Base-by-base conservation (phyloP, 1,140 invertebrate genomes). In the Drosophila albomicans region DNA sequence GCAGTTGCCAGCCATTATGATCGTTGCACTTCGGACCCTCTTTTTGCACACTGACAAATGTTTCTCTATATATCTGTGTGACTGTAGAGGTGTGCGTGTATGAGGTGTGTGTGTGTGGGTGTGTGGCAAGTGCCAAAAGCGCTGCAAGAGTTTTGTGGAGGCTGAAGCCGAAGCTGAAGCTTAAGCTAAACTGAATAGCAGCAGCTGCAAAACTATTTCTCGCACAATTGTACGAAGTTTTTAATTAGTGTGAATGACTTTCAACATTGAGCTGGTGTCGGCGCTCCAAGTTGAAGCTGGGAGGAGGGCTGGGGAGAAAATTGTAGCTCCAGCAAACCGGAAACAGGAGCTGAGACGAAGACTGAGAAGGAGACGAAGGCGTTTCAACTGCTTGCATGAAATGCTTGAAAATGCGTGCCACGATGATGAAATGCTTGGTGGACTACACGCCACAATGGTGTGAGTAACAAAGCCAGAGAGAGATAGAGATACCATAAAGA, bases 231-330 rank as follows among this genome's bases (percentile, higher is more conserved):
- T 91, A 65, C 77, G 81, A 91, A 91, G 91, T 91, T 91, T 91
- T 91, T 91, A 91, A 91, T 91, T 91, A 91, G 90, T 91, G 90
- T 82, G 82, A 91, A 91, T 91, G 91, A 82, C 84, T 89, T 91
- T 91, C 79, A 85, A 85, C 81, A 75, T 82, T 88, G 81, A 81
- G 73, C 52, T 87, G 67, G 65, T 69, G 63, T 79, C 45, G 46
- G 32, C 75, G 56, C 66, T 56, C 62, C 54, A 41, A 72, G 72
- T 52, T 59, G 52, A 62, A 63, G 35, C 48, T 48, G 49, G 32
- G 51, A 63, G 57, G 49, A 13, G 43, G 20, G 20, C 3, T 25
- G 20, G 20, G 3, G 16, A 10, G 48, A 0, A 38, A 38, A 7
- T 7, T 20, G 28, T n/a, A 52, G 28, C 16, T 38, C 45, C n/a